A percentile compares a stretch with the other conserved stretches of the same genome.
Conservation (phyloP, 2,888 invertebrate species). For the Apamea sordens region DNA sequence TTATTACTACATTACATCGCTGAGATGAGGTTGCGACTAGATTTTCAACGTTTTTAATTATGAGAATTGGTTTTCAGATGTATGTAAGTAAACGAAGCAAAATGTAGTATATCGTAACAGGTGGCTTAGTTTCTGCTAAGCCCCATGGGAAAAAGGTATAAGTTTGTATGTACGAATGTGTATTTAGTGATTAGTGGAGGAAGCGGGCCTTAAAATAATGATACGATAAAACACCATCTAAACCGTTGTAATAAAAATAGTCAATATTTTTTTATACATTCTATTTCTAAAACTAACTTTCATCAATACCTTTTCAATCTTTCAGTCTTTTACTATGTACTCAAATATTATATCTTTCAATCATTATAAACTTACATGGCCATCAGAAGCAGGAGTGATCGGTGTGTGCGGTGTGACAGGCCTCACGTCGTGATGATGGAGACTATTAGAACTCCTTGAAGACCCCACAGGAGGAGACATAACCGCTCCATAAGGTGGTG, state of each 20-base stretch:
- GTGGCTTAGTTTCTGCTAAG: background rate
- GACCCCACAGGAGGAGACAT: conserved; percentile 83
- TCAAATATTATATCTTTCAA: background rate
- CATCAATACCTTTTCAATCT: background rate
- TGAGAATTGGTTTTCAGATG: too few relatives aligned
- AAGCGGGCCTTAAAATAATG: too few relatives aligned
- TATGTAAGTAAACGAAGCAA: background rate
- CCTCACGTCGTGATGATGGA: conserved; percentile 83
- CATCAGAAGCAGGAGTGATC: conserved; percentile 85
- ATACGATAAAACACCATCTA: background rate
- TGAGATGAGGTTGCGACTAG: background rate
- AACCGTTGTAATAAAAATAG: background rate
- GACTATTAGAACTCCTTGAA: conserved; percentile 82
- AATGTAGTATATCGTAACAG: too few relatives aligned
- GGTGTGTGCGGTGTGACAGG: conserved; percentile 83
- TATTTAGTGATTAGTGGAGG: background rate
- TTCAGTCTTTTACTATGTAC: background rate
- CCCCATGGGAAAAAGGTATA: background rate
- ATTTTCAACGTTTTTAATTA: too few relatives aligned
- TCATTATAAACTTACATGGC: conserved; percentile 76
- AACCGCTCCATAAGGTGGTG: conserved; percentile 85
- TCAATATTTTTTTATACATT: too few relatives aligned
- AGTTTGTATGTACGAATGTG: background rate
- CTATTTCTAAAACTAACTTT: too few relatives aligned
- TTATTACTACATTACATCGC: too few relatives aligned